phyloP scores from a whole-genome alignment of 2,888 invertebrate genomes.

The Mycalesis mineus region DNA sequence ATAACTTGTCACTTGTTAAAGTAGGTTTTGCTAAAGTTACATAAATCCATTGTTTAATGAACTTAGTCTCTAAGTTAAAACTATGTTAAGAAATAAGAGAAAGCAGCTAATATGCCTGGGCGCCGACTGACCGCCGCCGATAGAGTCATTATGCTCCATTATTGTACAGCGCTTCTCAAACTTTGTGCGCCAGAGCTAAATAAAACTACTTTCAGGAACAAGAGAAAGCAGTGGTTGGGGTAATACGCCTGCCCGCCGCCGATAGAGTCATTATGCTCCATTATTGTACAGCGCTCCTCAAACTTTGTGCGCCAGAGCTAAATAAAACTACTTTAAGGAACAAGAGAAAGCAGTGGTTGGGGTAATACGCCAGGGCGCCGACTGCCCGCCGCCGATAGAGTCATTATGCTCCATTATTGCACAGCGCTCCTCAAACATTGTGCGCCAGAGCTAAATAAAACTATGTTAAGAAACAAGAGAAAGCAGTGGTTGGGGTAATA shows the following conservation, averaged over 20 bases:
- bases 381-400: conserved; percentile 73
- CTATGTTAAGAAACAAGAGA: no score
- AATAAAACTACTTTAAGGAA: conserved; percentile 1
- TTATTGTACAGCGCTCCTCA: conserved; percentile 57
- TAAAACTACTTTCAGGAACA: no score
- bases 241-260: conserved; percentile 54
- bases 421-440: conserved; percentile 47
- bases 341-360: conserved; percentile 13
- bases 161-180: conserved; percentile 55
- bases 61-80: neutral
- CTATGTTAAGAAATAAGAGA: conserved; percentile 8
- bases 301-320: conserved; percentile 33
- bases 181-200: neutral
- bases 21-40: no score
- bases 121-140: conserved; percentile 68
- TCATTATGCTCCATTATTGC: conserved; percentile 74
- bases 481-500: conserved; percentile 7
- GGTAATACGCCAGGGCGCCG: conserved; percentile 38
- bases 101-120: conserved; percentile 25
- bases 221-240: conserved; percentile 1
- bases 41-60: no score
- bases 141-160: conserved; percentile 77
- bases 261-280: conserved; percentile 77
- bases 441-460: neutral
- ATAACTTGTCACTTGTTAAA: no score